Evolutionary conservation across 2,888 invertebrate species (phyloP).

Genomic region (Brachypalpus laphriformis): DNA sequence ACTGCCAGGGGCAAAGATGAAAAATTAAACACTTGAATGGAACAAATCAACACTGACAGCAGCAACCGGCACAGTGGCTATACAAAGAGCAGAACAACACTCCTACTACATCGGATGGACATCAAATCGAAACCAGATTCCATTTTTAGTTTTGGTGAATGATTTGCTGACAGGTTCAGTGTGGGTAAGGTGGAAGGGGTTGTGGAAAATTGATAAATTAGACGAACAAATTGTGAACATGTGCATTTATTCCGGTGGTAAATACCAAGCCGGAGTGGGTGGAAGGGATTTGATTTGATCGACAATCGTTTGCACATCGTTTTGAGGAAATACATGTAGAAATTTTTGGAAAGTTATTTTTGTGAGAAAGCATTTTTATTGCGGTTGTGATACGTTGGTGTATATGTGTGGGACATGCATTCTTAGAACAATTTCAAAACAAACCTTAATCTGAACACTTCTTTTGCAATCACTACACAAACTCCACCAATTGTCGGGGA

Average conservation of each 20-base stretch:
- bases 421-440: too few species aligned
- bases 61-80: slow-evolving; percentile 6
- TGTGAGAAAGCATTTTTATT: not conserved
- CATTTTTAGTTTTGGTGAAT: slow-evolving; percentile 40
- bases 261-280: not conserved
- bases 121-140: slow-evolving; percentile 59
- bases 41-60: slow-evolving; percentile 60
- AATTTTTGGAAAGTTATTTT: not conserved
- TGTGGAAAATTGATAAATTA: slow-evolving; percentile 29
- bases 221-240: slow-evolving; percentile 33
- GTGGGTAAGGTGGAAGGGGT: not conserved
- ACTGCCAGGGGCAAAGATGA: slow-evolving; percentile 47
- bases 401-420: not conserved
- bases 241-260: slow-evolving; percentile 7
- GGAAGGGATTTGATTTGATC: slow-evolving; percentile 24
- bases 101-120: slow-evolving; percentile 17
- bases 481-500: too few species aligned
- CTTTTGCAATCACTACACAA: too few species aligned
- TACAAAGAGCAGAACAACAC: not conserved
- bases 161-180: slow-evolving; percentile 50
- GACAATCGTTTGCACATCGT: slow-evolving; percentile 36
- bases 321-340: not conserved
- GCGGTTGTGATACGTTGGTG: not conserved
- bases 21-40: slow-evolving; percentile 53
- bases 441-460: too few species aligned